Evolutionary conservation across 2,888 invertebrate species (phyloP), one percentile per base, ranked within the genome.

Genomic region (Melanchra persicariae): DNA sequence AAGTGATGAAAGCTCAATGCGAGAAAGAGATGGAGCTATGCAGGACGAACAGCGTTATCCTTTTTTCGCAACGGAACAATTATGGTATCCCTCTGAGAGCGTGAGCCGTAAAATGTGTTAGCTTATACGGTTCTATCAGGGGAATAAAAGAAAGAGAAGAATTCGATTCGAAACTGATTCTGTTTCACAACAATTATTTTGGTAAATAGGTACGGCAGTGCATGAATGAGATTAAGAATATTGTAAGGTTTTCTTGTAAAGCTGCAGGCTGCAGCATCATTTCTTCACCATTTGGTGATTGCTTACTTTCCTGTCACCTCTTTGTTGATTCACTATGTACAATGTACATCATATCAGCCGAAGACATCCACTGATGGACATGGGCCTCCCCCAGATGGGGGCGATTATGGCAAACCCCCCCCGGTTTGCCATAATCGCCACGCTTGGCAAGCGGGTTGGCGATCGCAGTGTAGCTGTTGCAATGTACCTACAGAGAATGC

Each of bases 1-100:
- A 34, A 67, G 34, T 43, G 43, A 45, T 62, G 19, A 22, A n/a
- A 52, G n/a, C 51, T 26, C 10, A 30, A 45, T 26, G 65, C 51
- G 6, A 37, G 26, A 65, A 45, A 37, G 26, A 54, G 9, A 26
- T 51, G 15, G 24, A 17, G 12, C n/a, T 52, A 74, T 37, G 43
- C 22, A 55, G 22, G 8, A 76, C 17, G 30, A 67, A n/a, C 17
- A 40, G 30, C 37, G 30, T 22, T 5, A 12, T 24, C 9, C 0
- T 19, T 17, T 66, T 67, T 55, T 55, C 15, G 10, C 3, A 55
- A 43, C 9, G 12, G 17, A 52, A 45, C 2, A 37, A 30, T 66
- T 40, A 45, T 45, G 34, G 34, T 34, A 34, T 34, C 34, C 34
- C 34, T 34, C 9, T 7, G 34, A 34, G 34, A 34, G 7, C 9